Conservation (phyloP, 1,140 invertebrate genomes). For the Monochamus saltuarius region DNA sequence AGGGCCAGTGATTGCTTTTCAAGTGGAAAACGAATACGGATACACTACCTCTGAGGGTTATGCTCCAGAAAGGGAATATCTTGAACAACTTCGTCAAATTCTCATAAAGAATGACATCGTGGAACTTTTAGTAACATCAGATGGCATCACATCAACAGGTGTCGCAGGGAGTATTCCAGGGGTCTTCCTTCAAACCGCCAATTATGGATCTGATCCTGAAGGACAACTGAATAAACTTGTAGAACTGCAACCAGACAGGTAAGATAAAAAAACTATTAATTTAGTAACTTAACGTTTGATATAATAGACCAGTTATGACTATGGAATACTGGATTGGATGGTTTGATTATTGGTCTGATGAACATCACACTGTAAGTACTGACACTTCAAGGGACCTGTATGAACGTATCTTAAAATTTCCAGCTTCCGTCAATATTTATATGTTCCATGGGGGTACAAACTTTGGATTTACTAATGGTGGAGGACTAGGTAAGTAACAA, state of each 20-base stretch:
- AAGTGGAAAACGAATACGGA: constrained; percentile 64
- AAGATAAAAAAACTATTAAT: neutral
- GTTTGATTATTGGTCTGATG: constrained; percentile 56
- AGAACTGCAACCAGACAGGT: constrained; percentile 15
- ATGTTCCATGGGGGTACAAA: constrained; percentile 74
- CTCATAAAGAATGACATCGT: constrained; percentile 51
- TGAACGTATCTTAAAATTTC: constrained; percentile 37
- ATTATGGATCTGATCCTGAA: neutral
- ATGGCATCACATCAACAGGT: constrained; percentile 40
- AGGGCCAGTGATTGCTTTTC: constrained; percentile 60
- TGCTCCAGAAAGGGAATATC: constrained; percentile 42
- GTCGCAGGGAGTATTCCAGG: constrained; percentile 31
- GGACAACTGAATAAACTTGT: neutral
- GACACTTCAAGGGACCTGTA: constrained; percentile 11
- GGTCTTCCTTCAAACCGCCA: constrained; percentile 9
- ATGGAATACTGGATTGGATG: constrained; percentile 63
- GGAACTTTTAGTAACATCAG: constrained; percentile 59
- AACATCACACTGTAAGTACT: constrained; percentile 34
- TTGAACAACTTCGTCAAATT: constrained; percentile 52
- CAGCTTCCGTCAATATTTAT: constrained; percentile 67
- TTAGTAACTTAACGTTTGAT: neutral
- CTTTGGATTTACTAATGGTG: constrained; percentile 67
- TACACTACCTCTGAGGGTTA: constrained; percentile 28
- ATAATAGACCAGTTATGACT: constrained; percentile 58
- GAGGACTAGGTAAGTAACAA: constrained; percentile 4